These are phyloP conservation scores for Philopotamus ludificatus DNA, from an alignment of 1,140 invertebrate genomes.

Conservation along the genomic window DNA sequence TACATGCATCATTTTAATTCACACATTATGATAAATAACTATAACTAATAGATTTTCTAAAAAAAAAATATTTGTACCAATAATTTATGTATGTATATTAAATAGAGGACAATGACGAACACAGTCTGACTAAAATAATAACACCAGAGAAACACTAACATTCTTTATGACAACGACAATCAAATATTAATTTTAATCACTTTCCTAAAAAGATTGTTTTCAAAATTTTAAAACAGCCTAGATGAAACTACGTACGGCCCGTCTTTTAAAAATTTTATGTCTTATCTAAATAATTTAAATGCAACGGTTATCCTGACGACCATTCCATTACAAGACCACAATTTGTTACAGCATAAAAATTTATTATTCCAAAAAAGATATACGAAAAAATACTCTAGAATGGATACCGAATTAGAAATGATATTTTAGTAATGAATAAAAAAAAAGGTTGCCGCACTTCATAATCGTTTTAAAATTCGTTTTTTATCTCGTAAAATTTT, in stretches of 20 bases:
- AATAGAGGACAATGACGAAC: not conserved
- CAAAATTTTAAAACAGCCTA: not conserved
- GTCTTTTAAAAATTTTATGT: slow-evolving; percentile 7
- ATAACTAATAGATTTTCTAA: slow-evolving; percentile 15
- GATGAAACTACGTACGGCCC: slow-evolving; percentile 3
- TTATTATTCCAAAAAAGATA: too few species aligned
- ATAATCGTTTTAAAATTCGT: slow-evolving; percentile 84
- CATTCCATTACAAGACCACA: slow-evolving; percentile 2
- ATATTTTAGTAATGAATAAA: not conserved
- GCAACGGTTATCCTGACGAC: slow-evolving; percentile 1
- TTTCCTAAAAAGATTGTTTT: slow-evolving; percentile 14
- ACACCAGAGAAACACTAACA: slow-evolving; percentile 25
- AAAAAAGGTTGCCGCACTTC: slow-evolving; percentile 51
- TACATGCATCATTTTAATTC: slow-evolving; percentile 11
- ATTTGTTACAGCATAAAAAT: not conserved
- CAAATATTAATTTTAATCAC: slow-evolving; percentile 26
- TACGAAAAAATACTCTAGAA: slow-evolving; percentile 11
- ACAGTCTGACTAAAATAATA: slow-evolving; percentile 14
- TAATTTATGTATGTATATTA: slow-evolving; percentile 3
- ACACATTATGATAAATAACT: slow-evolving; percentile 14
- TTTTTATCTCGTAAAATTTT: slow-evolving; percentile 83
- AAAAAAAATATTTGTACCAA: slow-evolving; percentile 21
- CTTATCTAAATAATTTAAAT: slow-evolving; percentile 25
- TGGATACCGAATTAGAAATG: slow-evolving; percentile 6
- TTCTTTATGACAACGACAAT: slow-evolving; percentile 22